Base-by-base conservation (phyloP, 2,888 invertebrate genomes). In the Spatulosminthurus flaviceps region DNA sequence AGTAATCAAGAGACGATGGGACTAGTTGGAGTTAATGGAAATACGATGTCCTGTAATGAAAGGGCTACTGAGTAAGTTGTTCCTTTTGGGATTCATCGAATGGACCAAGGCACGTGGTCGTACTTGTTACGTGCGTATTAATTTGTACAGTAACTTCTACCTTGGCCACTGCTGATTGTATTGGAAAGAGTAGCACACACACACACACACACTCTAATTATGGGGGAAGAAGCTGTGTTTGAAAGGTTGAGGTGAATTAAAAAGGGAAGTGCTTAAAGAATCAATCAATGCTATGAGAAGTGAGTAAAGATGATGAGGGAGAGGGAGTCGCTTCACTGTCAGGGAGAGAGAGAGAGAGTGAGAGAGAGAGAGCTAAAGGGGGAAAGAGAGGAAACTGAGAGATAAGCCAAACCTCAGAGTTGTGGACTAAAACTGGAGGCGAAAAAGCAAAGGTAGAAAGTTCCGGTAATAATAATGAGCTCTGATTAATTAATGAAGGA, bases 401-500 rank as follows among this genome's bases (percentile, higher is more conserved):
- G 51, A 51, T 51, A n/a, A 51, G 51, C 51, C 51, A n/a, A 51
- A 51, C 51, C 51, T 51, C 51, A 51, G 19, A n/a, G 5, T 5
- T n/a, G 5, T 51, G 16, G 51, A 19, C 16, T 51, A 51, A 51
- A 51, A 11, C 51, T n/a, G 1, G n/a, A 51, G 16, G n/a, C 7
- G 1, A 51, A 16, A n/a, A n/a, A n/a, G 64, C 2, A 1, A 64
- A 24, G 16, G 64, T 13, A 9, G 64, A 26, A 64, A 26, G 64
- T 51, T 51, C n/a, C 51, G 16, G 24, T 64, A 64, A 64, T 24
- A 64, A 64, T 64, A 64, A 64, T 24, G 64, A 64, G 26, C 24
- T 64, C n/a, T 64, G 64, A 64, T 64, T 64, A 22, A 64, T 64
- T 64, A 64, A 64, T 64, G 64, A 64, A 64, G n/a, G 64, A 64